Evolutionary conservation across 2,797 vertebrate genomes (phyloP).

Genomic region (Decapterus maruadsi): DNA sequence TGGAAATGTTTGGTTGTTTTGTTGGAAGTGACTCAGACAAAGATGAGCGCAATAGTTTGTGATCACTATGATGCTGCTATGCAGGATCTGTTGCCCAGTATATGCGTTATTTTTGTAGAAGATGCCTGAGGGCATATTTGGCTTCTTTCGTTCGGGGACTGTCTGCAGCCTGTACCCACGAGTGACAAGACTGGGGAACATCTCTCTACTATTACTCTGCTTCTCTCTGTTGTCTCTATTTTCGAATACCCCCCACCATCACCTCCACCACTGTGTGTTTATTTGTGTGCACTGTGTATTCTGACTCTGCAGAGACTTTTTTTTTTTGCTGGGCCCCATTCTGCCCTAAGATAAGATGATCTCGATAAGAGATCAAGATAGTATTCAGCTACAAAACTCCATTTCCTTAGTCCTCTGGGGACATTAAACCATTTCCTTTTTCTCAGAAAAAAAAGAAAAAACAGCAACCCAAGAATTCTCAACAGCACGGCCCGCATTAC

Average conservation of each 20-base stretch:
- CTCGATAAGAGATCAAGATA: slow-evolving; percentile 66
- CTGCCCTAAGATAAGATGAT: slow-evolving; percentile 58
- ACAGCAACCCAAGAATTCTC: slow-evolving; percentile 28
- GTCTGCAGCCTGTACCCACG: slow-evolving; percentile 34
- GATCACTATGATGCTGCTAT: slow-evolving; percentile 37
- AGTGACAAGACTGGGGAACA: slow-evolving; percentile 26
- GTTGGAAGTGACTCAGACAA: neutral
- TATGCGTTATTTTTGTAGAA: slow-evolving; percentile 28
- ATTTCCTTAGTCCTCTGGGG: slow-evolving; percentile 51
- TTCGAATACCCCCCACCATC: neutral
- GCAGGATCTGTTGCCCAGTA: slow-evolving; percentile 21
- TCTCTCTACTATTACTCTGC: slow-evolving; percentile 11
- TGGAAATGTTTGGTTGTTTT: slow-evolving; percentile 5
- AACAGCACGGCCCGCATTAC: slow-evolving; percentile 37
- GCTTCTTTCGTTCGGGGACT: slow-evolving; percentile 24
- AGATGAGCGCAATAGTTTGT: slow-evolving; percentile 20
- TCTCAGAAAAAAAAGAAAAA: slow-evolving; percentile 9
- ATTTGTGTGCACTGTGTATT: slow-evolving; percentile 39
- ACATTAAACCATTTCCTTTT: slow-evolving; percentile 61
- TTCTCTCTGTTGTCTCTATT: slow-evolving; percentile 1
- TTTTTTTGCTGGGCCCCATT: slow-evolving; percentile 39
- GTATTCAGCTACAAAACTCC: slow-evolving; percentile 53
- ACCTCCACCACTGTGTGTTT: slow-evolving; percentile 2
- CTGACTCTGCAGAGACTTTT: slow-evolving; percentile 40
- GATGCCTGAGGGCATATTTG: slow-evolving; percentile 21